Base-by-base conservation (phyloP, 2,888 invertebrate species). In the Serrognathus titanus region DNA sequence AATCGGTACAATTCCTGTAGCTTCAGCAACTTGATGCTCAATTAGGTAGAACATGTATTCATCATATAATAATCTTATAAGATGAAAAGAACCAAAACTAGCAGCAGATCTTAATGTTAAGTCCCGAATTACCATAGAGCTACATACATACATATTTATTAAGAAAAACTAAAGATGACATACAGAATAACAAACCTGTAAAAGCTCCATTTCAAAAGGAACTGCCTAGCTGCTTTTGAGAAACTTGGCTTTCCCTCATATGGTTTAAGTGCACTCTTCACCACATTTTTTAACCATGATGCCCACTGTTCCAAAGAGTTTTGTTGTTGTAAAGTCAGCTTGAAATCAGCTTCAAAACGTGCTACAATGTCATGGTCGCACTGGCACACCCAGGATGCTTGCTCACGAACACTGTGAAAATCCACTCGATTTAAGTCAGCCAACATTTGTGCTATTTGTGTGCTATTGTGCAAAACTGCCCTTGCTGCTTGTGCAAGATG, bases 41-140 rank as follows among this genome's bases (percentile, higher is more conserved):
- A 99, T 93, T 70, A 98, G 83, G 80, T 95, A 98, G 81, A 97
- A 96, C 91, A 99, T 97, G 79, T 97, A 99, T 80, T 99, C 99
- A 79, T 99, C 98, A 78, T 97, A 99, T 57, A 99, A 85, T 71
- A 99, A 84, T 46, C 98, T 89, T 71, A 99, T 94, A 67, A 99
- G 85, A 81, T 99, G 99, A 82, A 99, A 99, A 63, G 97, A 97
- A 51, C 99, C 99, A 81, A 99, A 99, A 78, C 97, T 97, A 16
- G 97, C 94, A 39, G 99, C 98, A 59, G 97, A 97, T 67, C 94
- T 82, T 62, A 98, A 82, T 45, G 98, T 99, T 63, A 99, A 84
- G 79, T 99, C 98, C 48, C 98, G 85, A 68, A 99, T 98, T 57
- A 99, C 95, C 88, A 97, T 94, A 55, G 97, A 97, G 76, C 96